Base-by-base conservation (phyloP, 2,113 vertebrate genomes). In the Alligator sinensis region DNA sequence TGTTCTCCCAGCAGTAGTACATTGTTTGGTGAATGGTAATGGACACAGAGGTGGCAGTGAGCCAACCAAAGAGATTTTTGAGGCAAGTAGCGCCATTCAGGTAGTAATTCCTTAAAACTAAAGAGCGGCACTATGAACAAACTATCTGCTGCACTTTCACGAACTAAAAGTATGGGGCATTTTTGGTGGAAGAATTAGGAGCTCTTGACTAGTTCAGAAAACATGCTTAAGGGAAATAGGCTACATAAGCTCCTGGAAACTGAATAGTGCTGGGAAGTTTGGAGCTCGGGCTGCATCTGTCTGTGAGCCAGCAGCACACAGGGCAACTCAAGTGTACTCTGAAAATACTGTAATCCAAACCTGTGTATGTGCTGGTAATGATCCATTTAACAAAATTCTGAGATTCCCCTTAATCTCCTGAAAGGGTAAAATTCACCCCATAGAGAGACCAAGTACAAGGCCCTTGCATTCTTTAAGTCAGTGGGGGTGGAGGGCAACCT, bases 241-340 rank as follows among this genome's bases (percentile, higher is more conserved):
- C 61, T 92, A 78, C 81, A 55, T 81, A 85, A 88, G 28, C 22
- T 24, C 92, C 80, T 89, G 95, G 86, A 88, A 92, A 76, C n/a
- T 3, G 75, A 82, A 57, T 91, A 86, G 58, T 92, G 95, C 61
- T 91, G 83, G 38, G 64, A 75, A 60, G 75, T 38, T 76, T 11
- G 16, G 62, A 19, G 72, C 38, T 80, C 28, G 72, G 63, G 93
- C 80, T 93, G 70, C 55, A 91, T 5, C 78, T 34, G 87, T 87
- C 89, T 75, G 58, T 8, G 78, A 88, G 93, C 89, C 94, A 92
- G 27, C 55, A 16, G 64, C 75, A 4, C 0, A 0, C 55, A 70
- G 78, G 86, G 79, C 89, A 93, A 76, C 79, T 82, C 30, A 55
- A 90, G 77, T 27, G 47, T 25, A 3, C 9, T 57, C 27, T 61